Evolutionary conservation across 2,113 vertebrate genomes (phyloP), one percentile per base, ranked within the genome.

Genomic region (Actinemys pallida): DNA sequence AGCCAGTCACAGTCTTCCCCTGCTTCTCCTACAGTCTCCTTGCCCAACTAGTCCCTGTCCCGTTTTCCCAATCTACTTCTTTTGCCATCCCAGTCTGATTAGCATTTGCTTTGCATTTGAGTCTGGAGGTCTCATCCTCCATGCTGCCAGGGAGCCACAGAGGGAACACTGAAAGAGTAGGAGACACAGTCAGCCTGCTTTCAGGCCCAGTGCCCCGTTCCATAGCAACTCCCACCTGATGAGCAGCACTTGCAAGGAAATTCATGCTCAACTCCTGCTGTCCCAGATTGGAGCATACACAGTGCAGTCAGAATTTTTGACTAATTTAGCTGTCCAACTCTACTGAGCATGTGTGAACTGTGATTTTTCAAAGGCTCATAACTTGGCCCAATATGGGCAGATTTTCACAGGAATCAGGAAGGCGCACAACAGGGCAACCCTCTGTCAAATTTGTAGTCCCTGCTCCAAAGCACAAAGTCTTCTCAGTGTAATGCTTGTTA

Each of bases 381-480:
- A 85, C 57, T 19, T n/a, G 80, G 80, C 82, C 86, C 85, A 62
- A 10, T 2, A 2, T 42, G 80, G 13, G 6, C 62, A 16, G 31
- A 65, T 65, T 65, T 65, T 65, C 62, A 65, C 16, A 65, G 50
- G 59, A 62, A 29, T 29, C 25, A 65, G 14, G 31, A 35, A 35
- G 14, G 6, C 16, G 81, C 53, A 6, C 8, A 62, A 11, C 2
- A 62, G 62, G 76, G 49, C 2, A 90, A 29, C 39, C 53, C 91
- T 47, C 76, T 92, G 87, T 83, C 94, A 94, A 78, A 87, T 65
- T 93, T 89, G 81, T 27, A 69, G 45, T n/a, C 45, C 82, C 69
- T 92, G 53, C 93, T 94, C 90, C 80, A 93, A 96, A 94, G 83
- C 39, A 78, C 17, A 22, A 25, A 39, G 35, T 29, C 90, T 81